A percentile compares a stretch with the other conserved stretches of the same genome.
Conservation (phyloP, 2,113 vertebrate genomes). For the Centropus unirufus region DNA sequence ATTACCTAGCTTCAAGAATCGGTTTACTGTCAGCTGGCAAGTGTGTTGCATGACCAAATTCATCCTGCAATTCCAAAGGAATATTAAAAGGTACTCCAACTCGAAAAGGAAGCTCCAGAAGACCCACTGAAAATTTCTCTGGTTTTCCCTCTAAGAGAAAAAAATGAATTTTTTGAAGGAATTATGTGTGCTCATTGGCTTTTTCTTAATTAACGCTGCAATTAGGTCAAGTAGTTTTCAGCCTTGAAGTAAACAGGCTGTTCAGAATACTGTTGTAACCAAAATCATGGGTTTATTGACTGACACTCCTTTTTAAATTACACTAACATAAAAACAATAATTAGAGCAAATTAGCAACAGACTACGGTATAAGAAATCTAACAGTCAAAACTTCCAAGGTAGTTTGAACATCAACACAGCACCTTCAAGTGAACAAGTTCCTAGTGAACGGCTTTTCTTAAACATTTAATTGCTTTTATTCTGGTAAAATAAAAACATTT, state of each 20-base stretch:
- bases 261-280: background rate
- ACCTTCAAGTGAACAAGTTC: background rate
- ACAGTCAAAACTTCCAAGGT: background rate
- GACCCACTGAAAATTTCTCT: conserved; percentile 78
- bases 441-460: background rate
- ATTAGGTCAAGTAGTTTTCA: background rate
- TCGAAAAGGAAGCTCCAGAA: conserved; percentile 72
- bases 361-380: background rate
- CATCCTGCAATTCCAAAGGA: conserved; percentile 85
- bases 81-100: conserved; percentile 87
- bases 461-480: background rate
- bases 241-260: background rate
- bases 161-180: background rate
- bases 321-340: background rate
- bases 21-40: conserved; percentile 75
- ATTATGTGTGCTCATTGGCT: background rate
- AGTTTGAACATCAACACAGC: background rate
- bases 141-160: conserved; percentile 84
- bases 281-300: background rate
- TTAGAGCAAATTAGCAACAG: background rate
- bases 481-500: background rate
- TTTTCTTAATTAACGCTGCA: background rate
- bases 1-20: conserved; percentile 82
- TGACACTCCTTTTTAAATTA: background rate
- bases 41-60: conserved; percentile 79